Base-by-base conservation (phyloP, 2,113 vertebrate species). In the Hystrix cristata region DNA sequence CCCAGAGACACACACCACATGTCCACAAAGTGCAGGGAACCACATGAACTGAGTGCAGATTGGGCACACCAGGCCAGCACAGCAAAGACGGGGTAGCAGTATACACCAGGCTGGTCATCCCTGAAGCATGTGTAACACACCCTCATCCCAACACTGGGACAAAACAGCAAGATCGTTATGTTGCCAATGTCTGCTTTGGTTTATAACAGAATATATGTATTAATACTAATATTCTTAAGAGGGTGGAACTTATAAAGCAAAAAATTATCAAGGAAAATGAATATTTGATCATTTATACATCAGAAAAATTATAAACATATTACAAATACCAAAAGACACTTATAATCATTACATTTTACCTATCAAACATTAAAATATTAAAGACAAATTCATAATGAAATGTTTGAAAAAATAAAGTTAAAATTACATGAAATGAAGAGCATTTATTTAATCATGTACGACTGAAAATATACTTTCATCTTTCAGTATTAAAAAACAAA, bases 321-420 rank as follows among this genome's bases (percentile, higher is more conserved):
- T 92, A 48, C 4, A 93, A 91, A 62, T 62, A 91, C 25, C 43
- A 93, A 84, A 5, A 78, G 71, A 76, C 21, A 72, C n/a, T 86
- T 81, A 57, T 48, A 78, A 69, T 81, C 14, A 3, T 57, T 91
- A 34, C 72, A 31, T 81, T 69, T 46, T 34, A 67, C 93, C 16
- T 91, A 89, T 94, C 31, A 93, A 78, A 59, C 12, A 81, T 57
- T 27, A 62, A 95, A 27, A 71, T 46, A 74, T 89, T 96, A 95
- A 93, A 90, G 25, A 69, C 25, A 60, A 59, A 2, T 1, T 43
- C 51, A 80, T 67, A 81, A 43, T 23, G 15, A 84, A 91, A 15
- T 57, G 13, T 43, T 83, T 83, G 38, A 34, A 97, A 38, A 88
- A 91, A 65, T 43, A 51, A 86, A 48, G 23, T 38, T 59, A 91